Base-by-base conservation (phyloP, 2,888 invertebrate species). In the Linhomoeus sp. region DNA sequence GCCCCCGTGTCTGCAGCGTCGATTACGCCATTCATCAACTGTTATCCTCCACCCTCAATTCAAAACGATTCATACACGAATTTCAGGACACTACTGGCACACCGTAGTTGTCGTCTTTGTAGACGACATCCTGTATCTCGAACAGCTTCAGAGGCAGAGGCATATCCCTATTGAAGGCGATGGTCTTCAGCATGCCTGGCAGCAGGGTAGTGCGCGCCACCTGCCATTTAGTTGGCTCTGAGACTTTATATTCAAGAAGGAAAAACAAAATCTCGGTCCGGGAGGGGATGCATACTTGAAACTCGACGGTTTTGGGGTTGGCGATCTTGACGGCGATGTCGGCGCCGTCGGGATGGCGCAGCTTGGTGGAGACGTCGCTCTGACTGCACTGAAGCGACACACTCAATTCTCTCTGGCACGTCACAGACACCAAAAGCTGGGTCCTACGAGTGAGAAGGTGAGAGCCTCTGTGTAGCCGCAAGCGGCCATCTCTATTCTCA, bases 231-330 rank as follows among this genome's bases (percentile, higher is more conserved):
- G n/a, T n/a, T n/a, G n/a, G n/a, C n/a, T n/a, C n/a, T n/a, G n/a
- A n/a, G n/a, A n/a, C n/a, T n/a, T n/a, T n/a, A n/a, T n/a, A n/a
- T n/a, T n/a, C n/a, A n/a, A n/a, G n/a, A n/a, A n/a, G n/a, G n/a
- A n/a, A n/a, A n/a, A n/a, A n/a, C n/a, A n/a, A n/a, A n/a, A n/a
- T n/a, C n/a, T n/a, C n/a, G n/a, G n/a, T n/a, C n/a, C n/a, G n/a
- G n/a, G n/a, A n/a, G n/a, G n/a, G n/a, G n/a, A n/a, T n/a, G n/a
- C 7, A 39, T 52, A 67, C 70, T 75, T 94, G 92, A 71, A 94
- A 97, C 68, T 97, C 97, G 45, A 83, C 67, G 0, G 94, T 92
- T 72, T 97, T 97, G 0, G 97, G 97, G 70, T 97, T 99, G 2
- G 82, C 76, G 63, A 99, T 82, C 60, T 87, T 84, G 3, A 88